Base-by-base conservation (phyloP, 2,888 invertebrate genomes). In the Dendrolimus pini region DNA sequence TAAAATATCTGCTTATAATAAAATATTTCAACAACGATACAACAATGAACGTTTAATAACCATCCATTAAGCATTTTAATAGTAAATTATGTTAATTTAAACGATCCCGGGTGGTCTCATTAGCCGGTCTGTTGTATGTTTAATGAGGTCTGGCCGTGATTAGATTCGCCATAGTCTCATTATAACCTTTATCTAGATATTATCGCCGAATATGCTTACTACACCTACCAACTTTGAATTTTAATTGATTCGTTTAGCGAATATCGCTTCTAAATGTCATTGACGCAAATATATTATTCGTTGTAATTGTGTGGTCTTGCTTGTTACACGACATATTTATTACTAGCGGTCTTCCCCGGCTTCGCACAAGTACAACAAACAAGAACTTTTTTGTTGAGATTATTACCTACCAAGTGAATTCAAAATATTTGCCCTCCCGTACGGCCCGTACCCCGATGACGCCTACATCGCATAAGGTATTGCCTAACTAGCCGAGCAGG, bases 71-170 rank as follows among this genome's bases (percentile, higher is more conserved):
- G 12, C 47, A 12, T 47, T 47, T 10, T 47, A 47, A 47, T 47
- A 47, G 47, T 47, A 47, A 47, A 47, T 47, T 47, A 47, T 47
- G 47, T 47, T 47, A 47, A 47, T 47, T 47, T 47, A 47, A 10
- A 47, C 47, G 47, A 6, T 47, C 56, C 41, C 56, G 41, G 56
- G 56, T 56, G 53, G 56, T 56, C 56, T 14, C 10, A 47, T 47
- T 47, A 47, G 14, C 53, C 56, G 14, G 56, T 53, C 53, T 56
- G 41, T 56, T 56, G 56, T 56, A 41, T 56, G 56, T 41, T 56
- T 2, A 56, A 56, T 56, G 53, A 41, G 56, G 12, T 47, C 42
- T 47, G 47, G 9, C 47, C 47, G 55, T 47, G 55, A 7, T 53
- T 56, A 56, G 53, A 56, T 56, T 56, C 14, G 53, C 56, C 53